Conservation (phyloP, 2,797 vertebrate species). For the Manis pentadactyla region DNA sequence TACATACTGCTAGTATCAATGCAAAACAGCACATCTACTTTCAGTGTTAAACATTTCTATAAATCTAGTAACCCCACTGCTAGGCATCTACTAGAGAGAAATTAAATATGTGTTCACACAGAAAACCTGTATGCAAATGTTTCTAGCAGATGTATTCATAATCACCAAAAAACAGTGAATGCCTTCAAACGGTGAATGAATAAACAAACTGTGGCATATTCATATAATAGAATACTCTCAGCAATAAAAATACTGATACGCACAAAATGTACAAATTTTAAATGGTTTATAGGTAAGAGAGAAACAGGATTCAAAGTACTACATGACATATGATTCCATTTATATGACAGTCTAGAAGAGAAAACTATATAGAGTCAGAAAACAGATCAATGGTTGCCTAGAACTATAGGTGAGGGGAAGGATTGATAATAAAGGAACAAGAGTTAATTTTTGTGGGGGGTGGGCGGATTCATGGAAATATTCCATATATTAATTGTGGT, state of each 20-base stretch:
- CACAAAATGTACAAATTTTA: neutral
- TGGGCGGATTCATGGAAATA: neutral
- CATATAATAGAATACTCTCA: neutral
- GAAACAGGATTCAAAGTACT: neutral
- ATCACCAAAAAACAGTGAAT: neutral
- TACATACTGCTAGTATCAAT: neutral
- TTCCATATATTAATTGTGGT: neutral
- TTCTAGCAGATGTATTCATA: neutral
- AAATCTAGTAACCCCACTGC: neutral
- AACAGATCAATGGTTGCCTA: neutral
- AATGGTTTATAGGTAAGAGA: neutral
- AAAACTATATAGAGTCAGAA: neutral
- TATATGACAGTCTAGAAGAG: neutral
- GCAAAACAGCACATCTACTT: neutral
- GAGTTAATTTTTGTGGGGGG: neutral
- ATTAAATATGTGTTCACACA: neutral
- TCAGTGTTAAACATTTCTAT: neutral
- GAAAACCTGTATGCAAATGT: too few species aligned
- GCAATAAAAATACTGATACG: neutral
- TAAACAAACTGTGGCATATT: neutral
- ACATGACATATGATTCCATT: neutral
- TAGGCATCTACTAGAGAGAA: neutral
- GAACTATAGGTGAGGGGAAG: neutral
- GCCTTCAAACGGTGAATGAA: neutral
- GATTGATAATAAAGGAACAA: neutral